Conservation (phyloP, 2,888 invertebrate species). For the Tanypteryx hageni region DNA sequence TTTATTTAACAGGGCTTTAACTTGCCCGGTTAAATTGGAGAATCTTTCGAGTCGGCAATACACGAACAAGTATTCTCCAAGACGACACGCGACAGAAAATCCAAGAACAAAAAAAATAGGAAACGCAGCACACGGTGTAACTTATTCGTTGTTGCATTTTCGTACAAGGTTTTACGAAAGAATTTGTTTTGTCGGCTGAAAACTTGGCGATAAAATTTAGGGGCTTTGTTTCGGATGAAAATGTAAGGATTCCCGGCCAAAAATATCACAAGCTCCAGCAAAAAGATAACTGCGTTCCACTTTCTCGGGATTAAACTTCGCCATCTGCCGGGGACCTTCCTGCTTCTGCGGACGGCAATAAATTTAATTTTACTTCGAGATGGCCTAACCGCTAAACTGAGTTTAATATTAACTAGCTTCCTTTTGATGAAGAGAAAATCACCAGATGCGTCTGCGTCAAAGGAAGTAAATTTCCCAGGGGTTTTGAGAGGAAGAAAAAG, state of each 20-base stretch:
- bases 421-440: neutral
- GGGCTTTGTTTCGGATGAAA: neutral
- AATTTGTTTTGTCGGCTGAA: neutral
- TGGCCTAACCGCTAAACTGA: neutral
- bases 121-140: too few relatives aligned
- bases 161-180: neutral
- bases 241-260: constrained; percentile 2
- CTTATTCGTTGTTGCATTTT: neutral
- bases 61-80: neutral
- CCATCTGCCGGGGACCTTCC: neutral
- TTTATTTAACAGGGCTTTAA: too few relatives aligned
- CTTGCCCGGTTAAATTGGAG: too few relatives aligned
- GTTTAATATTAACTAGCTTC: neutral
- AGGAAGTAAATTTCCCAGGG: neutral
- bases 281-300: neutral
- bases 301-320: neutral
- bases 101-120: neutral
- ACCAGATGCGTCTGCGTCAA: neutral
- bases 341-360: neutral
- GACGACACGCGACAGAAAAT: neutral
- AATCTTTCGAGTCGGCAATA: too few relatives aligned
- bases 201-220: neutral
- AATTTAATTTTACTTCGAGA: neutral
- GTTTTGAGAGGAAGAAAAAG: neutral
- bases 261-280: neutral